Evolutionary conservation across 2,888 invertebrate species (phyloP), one percentile per base, ranked within the genome.

Genomic region (Chironomus riparius): DNA sequence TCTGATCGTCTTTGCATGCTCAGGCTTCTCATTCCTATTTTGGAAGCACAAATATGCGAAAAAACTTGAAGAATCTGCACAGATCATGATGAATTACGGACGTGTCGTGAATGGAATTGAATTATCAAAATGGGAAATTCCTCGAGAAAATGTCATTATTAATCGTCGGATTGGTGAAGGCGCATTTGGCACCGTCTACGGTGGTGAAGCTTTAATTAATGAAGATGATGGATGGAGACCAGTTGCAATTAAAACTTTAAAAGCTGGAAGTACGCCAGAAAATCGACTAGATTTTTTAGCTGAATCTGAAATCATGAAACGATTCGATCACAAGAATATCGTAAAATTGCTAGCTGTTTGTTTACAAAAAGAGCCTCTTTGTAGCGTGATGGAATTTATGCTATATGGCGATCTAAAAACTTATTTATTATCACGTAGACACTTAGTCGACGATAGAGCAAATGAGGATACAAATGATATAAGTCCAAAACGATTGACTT

Each of bases 341-440:
- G 91, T 97, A 13, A 89, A 90, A 79, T 85, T 97, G 47, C 84
- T 95, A 21, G 96, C 92, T 0, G 95, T 97, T 12, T 93, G 94
- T 80, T 92, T 95, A 0, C 90, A 92, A 80, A 90, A 88, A 68
- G 94, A 95, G 80, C 95, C 96, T 0, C 92, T 95, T 68, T 92
- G 93, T 81, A 93, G 93, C 0, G 90, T 97, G 13, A 96, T 97
- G 95, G 96, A 97, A 83, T 95, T 94, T 81, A 93, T 95, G 93
- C 85, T 96, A 50, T 94, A 95, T 82, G 97, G 95, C 22, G 96
- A 97, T 82, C 85, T 97, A 78, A 96, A 95, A 85, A 94, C 92
- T 7, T 97, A 91, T 84, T 86, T 97, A 77, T 83, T 96, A 78
- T 94, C 93, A 13, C 88, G 96, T 78, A 88, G 96, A 62, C 92